These are phyloP conservation scores for Hydriomena furcata DNA, from an alignment of 2,888 invertebrate genomes.

Conservation along the genomic window DNA sequence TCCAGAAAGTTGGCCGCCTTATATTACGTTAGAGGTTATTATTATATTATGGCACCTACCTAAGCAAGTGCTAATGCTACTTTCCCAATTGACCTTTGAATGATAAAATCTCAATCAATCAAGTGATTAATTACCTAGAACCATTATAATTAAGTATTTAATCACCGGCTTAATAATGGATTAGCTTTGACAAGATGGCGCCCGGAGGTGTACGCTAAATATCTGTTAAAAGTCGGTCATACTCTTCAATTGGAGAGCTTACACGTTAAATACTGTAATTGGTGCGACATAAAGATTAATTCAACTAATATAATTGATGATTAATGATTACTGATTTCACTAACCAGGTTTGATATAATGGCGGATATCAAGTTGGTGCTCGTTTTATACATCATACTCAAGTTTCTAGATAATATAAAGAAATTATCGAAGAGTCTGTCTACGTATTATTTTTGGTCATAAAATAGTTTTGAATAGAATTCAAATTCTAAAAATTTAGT, in stretches of 20 bases:
- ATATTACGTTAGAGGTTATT: too few relatives aligned
- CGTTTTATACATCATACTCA: too few relatives aligned
- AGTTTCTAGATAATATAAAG: too few relatives aligned
- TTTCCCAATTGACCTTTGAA: conserved; percentile 50
- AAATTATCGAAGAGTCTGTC: too few relatives aligned
- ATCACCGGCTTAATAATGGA: conserved; percentile 53
- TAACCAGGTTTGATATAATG: conserved; percentile 14
- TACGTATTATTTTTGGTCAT: too few relatives aligned
- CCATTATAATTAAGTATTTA: conserved; percentile 67
- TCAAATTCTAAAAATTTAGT: too few relatives aligned
- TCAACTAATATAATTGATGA: conserved; percentile 29
- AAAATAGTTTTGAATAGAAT: too few relatives aligned
- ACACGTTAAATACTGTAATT: conserved; percentile 31
- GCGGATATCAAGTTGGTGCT: too few relatives aligned
- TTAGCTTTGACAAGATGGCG: conserved; percentile 32
- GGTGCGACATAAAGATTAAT: conserved; percentile 28
- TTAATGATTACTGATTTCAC: conserved; percentile 25
- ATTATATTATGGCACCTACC: too few relatives aligned
- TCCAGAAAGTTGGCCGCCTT: too few relatives aligned
- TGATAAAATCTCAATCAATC: conserved; percentile 63
- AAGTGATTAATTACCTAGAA: conserved; percentile 63
- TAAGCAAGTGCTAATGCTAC: conserved; percentile 19
- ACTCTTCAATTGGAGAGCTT: conserved; percentile 16
- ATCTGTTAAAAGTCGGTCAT: conserved; percentile 32
- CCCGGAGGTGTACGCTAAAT: conserved; percentile 37